Evolutionary conservation across 2,113 vertebrate genomes (phyloP).

Genomic region (Tyrannus savana): DNA sequence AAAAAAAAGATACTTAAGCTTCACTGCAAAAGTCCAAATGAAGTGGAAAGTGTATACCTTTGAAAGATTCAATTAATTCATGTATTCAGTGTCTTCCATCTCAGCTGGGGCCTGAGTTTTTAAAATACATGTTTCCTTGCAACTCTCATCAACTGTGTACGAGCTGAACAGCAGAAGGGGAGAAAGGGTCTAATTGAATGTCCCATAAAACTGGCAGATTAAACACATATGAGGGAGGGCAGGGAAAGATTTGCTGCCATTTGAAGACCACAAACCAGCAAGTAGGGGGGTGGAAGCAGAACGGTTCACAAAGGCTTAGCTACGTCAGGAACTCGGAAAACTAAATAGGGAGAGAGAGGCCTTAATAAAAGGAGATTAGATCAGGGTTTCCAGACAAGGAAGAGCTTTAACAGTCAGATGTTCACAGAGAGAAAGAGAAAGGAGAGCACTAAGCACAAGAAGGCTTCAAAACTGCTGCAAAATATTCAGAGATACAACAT

Average conservation of each 20-base stretch:
- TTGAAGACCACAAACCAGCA: background rate
- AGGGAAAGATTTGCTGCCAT: background rate
- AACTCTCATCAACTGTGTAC: conserved; percentile 58
- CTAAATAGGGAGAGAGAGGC: background rate
- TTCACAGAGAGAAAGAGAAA: background rate
- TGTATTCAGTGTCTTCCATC: conserved; percentile 51
- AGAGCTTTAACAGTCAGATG: background rate
- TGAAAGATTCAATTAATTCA: conserved; percentile 41
- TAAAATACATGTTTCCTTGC: conserved; percentile 59
- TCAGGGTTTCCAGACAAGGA: background rate
- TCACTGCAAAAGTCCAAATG: background rate
- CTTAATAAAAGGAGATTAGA: background rate
- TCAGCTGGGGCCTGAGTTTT: conserved; percentile 53
- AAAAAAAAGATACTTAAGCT: background rate
- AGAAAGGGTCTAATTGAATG: conserved; percentile 49
- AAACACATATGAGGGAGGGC: background rate
- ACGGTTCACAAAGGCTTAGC: background rate
- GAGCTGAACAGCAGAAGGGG: conserved; percentile 63
- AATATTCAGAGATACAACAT: background rate
- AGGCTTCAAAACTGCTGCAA: background rate
- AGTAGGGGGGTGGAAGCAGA: background rate
- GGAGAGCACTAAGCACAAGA: background rate
- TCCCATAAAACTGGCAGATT: background rate
- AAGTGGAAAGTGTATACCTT: conserved; percentile 59
- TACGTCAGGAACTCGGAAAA: background rate